Percentiles rank a stretch among this genome's conserved stretches.
Conservation (phyloP, 2,888 invertebrate genomes). For the Agonopterix arenella region DNA sequence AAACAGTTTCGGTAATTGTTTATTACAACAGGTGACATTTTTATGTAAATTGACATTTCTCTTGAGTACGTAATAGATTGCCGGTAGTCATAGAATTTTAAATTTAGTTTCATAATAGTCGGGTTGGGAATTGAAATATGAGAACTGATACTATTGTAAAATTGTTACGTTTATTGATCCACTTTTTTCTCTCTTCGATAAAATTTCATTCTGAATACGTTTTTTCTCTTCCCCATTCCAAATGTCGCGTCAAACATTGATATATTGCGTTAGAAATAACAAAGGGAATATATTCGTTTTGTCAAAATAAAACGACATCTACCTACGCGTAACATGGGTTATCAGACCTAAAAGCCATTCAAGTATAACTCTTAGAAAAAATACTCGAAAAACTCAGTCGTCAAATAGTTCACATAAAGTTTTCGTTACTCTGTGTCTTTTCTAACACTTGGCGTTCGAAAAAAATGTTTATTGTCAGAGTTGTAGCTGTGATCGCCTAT, state of each 20-base stretch:
- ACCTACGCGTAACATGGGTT: conserved; percentile 60
- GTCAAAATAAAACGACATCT: conserved; percentile 63
- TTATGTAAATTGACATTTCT: conserved; percentile 12
- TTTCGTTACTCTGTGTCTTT: conserved; percentile 25
- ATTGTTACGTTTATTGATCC: conserved; percentile 27
- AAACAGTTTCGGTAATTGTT: conserved; percentile 53
- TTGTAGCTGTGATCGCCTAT: conserved; percentile 48
- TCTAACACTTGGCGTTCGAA: conserved; percentile 18
- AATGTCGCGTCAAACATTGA: conserved; percentile 56
- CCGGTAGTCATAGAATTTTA: background rate
- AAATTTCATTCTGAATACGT: conserved; percentile 36
- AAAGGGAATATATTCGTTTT: conserved; percentile 57
- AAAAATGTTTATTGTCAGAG: conserved; percentile 40
- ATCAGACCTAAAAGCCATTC: conserved; percentile 23
- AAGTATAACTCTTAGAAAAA: background rate
- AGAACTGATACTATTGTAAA: conserved; percentile 1
- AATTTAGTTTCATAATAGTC: background rate
- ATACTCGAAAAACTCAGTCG: background rate
- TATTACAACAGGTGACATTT: conserved; percentile 27
- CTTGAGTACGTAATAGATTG: background rate
- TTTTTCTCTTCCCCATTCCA: conserved; percentile 32
- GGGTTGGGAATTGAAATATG: background rate
- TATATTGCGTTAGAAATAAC: conserved; percentile 61
- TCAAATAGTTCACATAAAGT: conserved; percentile 13
- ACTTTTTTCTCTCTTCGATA: conserved; percentile 21